These are phyloP conservation scores for Chromobotia macracanthus DNA, from an alignment of 2,797 vertebrate species.

Conservation along the genomic window DNA sequence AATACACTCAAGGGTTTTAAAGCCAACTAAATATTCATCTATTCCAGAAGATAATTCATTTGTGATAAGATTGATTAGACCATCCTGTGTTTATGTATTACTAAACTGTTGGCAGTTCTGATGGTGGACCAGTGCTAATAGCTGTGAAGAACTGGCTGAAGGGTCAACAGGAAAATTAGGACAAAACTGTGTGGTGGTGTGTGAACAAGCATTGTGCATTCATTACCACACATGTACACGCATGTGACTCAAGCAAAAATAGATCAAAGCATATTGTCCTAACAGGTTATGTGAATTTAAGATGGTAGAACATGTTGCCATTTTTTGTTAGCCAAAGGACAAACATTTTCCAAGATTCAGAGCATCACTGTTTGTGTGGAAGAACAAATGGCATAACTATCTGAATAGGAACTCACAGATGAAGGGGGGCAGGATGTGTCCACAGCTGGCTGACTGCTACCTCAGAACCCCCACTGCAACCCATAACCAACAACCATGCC, in stretches of 20 bases:
- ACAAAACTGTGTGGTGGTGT: too few species aligned
- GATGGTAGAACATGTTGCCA: background rate
- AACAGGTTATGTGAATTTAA: background rate
- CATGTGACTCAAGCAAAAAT: background rate
- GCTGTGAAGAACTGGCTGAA: too few species aligned
- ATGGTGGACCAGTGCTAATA: too few species aligned
- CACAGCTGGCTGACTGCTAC: slow-evolving; percentile 56
- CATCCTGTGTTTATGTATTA: background rate
- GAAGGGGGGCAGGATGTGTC: background rate
- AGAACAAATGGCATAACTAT: background rate
- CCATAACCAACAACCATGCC: background rate
- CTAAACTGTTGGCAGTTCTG: background rate
- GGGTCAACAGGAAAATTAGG: too few species aligned
- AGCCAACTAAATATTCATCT: background rate
- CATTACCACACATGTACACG: background rate
- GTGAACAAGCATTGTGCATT: background rate
- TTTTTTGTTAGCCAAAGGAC: background rate
- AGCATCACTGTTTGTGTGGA: background rate
- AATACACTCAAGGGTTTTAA: slow-evolving; percentile 24
- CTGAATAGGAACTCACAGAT: background rate
- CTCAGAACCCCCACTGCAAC: slow-evolving; percentile 3
- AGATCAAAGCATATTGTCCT: background rate
- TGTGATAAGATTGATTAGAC: background rate
- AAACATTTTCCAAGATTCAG: background rate
- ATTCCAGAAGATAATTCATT: slow-evolving; percentile 1